These are phyloP conservation scores for Uropsilus gracilis DNA, from an alignment of 2,113 vertebrate genomes.

Conservation along the genomic window DNA sequence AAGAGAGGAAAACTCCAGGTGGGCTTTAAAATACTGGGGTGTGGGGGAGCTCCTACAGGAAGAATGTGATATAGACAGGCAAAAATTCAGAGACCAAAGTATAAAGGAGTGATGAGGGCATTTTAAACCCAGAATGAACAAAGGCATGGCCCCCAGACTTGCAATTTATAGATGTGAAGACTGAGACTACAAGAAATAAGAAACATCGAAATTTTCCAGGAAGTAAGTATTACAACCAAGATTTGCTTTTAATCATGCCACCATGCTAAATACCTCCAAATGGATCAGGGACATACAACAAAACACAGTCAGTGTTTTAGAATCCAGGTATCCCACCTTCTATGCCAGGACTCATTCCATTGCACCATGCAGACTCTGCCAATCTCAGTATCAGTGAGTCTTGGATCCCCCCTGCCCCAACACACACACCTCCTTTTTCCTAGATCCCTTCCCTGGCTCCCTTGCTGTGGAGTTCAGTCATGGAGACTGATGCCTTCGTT, in stretches of 20 bases:
- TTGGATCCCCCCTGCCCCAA: accelerated
- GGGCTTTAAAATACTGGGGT: background rate
- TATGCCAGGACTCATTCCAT: background rate
- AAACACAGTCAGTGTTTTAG: background rate
- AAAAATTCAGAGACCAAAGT: background rate
- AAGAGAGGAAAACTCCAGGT: background rate
- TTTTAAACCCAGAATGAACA: background rate
- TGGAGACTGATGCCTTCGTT: slow-evolving; percentile 31
- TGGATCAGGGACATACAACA: background rate
- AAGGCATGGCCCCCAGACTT: background rate
- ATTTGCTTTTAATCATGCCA: background rate
- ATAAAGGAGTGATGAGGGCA: too few species aligned
- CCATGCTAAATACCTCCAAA: background rate
- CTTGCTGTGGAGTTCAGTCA: background rate
- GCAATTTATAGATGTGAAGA: background rate
- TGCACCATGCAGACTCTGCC: background rate
- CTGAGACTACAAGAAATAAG: background rate
- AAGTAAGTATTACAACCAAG: background rate
- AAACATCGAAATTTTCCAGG: background rate
- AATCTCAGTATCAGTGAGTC: background rate
- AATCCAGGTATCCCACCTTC: background rate
- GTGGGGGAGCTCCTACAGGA: too few species aligned
- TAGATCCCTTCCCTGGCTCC: background rate
- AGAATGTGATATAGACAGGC: background rate
- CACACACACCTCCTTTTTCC: background rate